phyloP scores from a whole-genome alignment of 2,113 vertebrate genomes.

The Tursiops truncatus region DNA sequence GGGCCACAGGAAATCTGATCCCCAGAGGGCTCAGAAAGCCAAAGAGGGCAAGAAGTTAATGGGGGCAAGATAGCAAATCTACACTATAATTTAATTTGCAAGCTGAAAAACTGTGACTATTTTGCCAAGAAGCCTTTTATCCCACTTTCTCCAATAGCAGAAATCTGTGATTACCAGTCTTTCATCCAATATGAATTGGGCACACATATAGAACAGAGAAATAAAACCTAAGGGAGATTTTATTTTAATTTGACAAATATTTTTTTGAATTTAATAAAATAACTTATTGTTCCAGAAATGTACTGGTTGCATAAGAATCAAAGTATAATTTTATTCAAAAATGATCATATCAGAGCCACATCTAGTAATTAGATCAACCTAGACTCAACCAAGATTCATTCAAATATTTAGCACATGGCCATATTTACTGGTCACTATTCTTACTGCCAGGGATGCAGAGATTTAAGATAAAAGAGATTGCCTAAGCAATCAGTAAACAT shows the following conservation, averaged over 20 bases:
- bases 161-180: slow-evolving; percentile 56
- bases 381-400: neutral
- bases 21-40: neutral
- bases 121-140: slow-evolving; percentile 63
- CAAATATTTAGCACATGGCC: neutral
- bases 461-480: neutral
- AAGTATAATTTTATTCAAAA: slow-evolving; percentile 22
- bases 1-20: slow-evolving; percentile 42
- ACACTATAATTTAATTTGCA: slow-evolving; percentile 74
- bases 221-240: neutral
- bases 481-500: neutral
- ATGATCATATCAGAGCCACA: neutral
- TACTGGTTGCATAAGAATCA: slow-evolving; percentile 7
- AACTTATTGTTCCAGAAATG: slow-evolving; percentile 35
- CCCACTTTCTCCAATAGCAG: slow-evolving; percentile 40
- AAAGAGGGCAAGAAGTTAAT: slow-evolving; percentile 71
- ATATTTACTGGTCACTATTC: neutral
- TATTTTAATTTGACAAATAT: slow-evolving; percentile 60
- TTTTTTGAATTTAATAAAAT: slow-evolving; percentile 35
- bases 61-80: slow-evolving; percentile 70
- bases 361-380: slow-evolving; percentile 27
- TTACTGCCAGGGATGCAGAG: neutral
- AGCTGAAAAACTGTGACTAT: slow-evolving; percentile 68
- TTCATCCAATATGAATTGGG: slow-evolving; percentile 62
- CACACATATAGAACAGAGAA: slow-evolving; percentile 3